Conservation (phyloP, 2,113 vertebrate genomes). For the Promerops cafer region DNA sequence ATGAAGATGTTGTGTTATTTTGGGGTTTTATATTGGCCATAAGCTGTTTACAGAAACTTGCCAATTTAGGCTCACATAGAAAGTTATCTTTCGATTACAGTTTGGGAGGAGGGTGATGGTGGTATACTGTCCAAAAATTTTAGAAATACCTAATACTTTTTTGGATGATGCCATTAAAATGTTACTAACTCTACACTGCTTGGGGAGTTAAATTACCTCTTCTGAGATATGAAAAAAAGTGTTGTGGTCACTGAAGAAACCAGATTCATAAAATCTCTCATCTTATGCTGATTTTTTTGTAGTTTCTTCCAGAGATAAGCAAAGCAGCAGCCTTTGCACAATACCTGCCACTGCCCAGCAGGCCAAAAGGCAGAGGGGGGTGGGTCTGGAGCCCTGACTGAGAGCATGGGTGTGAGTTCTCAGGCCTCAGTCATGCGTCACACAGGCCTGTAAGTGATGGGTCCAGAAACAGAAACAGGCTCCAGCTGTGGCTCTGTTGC, state of each 20-base stretch:
- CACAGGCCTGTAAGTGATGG: accelerated
- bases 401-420: neutral
- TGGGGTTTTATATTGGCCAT: neutral
- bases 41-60: neutral
- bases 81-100: neutral
- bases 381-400: accelerated
- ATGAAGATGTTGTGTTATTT: neutral
- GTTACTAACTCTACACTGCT: neutral
- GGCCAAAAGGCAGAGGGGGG: accelerated
- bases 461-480: neutral
- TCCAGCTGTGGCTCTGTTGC: neutral
- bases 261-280: neutral
- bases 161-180: neutral
- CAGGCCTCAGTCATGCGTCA: accelerated
- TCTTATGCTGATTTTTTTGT: neutral
- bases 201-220: neutral
- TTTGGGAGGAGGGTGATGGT: neutral
- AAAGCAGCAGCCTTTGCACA: neutral
- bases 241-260: neutral
- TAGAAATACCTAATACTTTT: neutral
- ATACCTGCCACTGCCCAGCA: accelerated
- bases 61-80: neutral
- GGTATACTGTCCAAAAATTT: neutral
- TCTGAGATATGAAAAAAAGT: neutral
- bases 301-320: neutral